These are phyloP conservation scores for Lepidurus couesii DNA, from an alignment of 1,140 invertebrate genomes.

Conservation along the genomic window DNA sequence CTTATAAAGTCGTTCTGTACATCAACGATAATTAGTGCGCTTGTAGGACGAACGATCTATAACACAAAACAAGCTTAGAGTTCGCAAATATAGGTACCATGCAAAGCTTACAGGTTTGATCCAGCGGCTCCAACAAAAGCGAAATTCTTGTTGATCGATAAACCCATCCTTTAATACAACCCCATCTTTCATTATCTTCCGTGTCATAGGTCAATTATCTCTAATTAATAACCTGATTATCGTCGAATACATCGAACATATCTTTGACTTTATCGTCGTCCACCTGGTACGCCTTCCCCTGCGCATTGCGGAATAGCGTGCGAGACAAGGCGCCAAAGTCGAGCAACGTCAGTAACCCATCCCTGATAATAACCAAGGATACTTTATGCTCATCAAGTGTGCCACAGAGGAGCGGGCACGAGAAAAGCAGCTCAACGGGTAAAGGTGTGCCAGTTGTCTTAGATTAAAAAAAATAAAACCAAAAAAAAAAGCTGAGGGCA, in stretches of 20 bases:
- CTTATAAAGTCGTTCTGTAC: slow-evolving; percentile 98
- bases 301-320: slow-evolving; percentile 77
- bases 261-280: slow-evolving; percentile 63
- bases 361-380: slow-evolving; percentile 49
- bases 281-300: slow-evolving; percentile 74
- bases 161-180: slow-evolving; percentile 57
- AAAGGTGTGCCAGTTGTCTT: neutral
- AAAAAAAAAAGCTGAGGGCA: neutral
- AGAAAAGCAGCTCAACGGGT: slow-evolving; percentile 7
- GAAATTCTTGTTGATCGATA: slow-evolving; percentile 76
- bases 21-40: slow-evolving; percentile 89
- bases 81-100: neutral
- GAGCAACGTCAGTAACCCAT: slow-evolving; percentile 66
- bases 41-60: slow-evolving; percentile 76
- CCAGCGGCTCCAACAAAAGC: slow-evolving; percentile 49
- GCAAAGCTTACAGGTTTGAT: slow-evolving; percentile 45
- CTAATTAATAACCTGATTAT: slow-evolving; percentile 52
- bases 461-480: no score
- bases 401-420: slow-evolving; percentile 25
- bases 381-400: slow-evolving; percentile 30
- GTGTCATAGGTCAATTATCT: neutral
- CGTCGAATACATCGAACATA: slow-evolving; percentile 72
- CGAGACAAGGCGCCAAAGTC: slow-evolving; percentile 77
- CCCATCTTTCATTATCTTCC: neutral
- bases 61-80: slow-evolving; percentile 35